Conservation (phyloP, 2,888 invertebrate genomes). For the Drosophila planitibia region DNA sequence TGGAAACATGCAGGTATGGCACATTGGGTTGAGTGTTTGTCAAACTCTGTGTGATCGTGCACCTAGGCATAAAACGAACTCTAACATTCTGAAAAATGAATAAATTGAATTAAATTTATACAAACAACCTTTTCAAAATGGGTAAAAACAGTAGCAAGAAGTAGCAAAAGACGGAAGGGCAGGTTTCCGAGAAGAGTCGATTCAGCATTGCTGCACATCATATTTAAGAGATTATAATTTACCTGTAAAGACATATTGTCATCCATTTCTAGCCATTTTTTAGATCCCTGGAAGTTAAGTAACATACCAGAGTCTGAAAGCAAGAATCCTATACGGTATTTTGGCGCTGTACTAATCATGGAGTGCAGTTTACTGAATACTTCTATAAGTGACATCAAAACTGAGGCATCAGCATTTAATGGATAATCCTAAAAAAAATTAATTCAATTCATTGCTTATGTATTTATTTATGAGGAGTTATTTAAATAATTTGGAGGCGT, state of each 20-base stretch:
- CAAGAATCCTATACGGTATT: constrained; percentile 93
- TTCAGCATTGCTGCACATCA: neutral
- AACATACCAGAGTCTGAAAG: constrained; percentile 96
- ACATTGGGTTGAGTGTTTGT: constrained; percentile 43
- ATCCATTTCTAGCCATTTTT: constrained; percentile 94
- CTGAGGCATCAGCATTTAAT: constrained; percentile 94
- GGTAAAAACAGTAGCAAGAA: neutral
- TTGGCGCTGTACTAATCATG: constrained; percentile 89
- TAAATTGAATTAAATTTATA: neutral
- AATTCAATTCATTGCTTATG: neutral
- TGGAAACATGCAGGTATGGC: constrained; percentile 96
- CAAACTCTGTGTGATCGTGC: constrained; percentile 89
- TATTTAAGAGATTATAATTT: constrained; percentile 35
- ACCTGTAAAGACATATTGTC: constrained; percentile 89
- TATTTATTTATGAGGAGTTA: neutral
- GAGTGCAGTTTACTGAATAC: constrained; percentile 95
- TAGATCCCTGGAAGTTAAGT: constrained; percentile 96
- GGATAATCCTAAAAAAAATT: constrained; percentile 90
- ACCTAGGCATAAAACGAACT: constrained; percentile 95
- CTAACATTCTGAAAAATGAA: constrained; percentile 89
- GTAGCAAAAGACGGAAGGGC: neutral
- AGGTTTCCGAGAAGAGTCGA: neutral
- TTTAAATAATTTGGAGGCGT: neutral
- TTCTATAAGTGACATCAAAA: constrained; percentile 94
- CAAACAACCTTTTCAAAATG: neutral